Base-by-base conservation (phyloP, 1,140 invertebrate species). In the Pentalonia nigronervosa region DNA sequence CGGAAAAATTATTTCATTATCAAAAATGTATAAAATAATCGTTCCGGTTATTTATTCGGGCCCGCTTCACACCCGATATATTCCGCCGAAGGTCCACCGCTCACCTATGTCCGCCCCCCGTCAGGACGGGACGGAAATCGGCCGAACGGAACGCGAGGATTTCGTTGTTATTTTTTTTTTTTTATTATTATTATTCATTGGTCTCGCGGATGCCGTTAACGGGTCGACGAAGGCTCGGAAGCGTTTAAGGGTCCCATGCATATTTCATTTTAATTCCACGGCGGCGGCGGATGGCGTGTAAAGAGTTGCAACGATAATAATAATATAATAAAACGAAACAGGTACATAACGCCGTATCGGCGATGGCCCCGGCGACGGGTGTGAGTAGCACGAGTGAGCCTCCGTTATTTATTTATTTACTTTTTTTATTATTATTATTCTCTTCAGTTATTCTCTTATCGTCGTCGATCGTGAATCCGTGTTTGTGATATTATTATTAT, bases 181-280 rank as follows among this genome's bases (percentile, higher is more conserved):
- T n/a, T n/a, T n/a, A n/a, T n/a, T n/a, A n/a, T n/a, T 84, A 45
- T 84, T 45, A 88, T 53, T 88, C 48, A 21, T 20, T 84, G 36
- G 21, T 84, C 11, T 25, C 14, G 6, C 23, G 41, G 83, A 84
- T 84, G 11, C 9, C 8, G 48, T 89, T 56, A 56, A 89, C 50
- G 48, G 48, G n/a, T 89, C 11, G 2, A n/a, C 60, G 25, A 30
- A 9, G n/a, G 11, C n/a, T 36, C 21, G 7, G 23, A 56, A 89
- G 9, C 87, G 21, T 89, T n/a, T 36, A 9, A 88, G 2, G 48
- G 21, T 53, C 36, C 34, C 47, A 23, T 34, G 47, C n/a, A 36
- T 53, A 89, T 53, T 89, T 89, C 34, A 53, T 53, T 89, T 89
- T 36, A 53, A 88, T 88, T 88, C 45, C 45, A 9, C 25, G 25